Conservation (phyloP, 2,797 vertebrate genomes). For the Cryptoprocta ferox region DNA sequence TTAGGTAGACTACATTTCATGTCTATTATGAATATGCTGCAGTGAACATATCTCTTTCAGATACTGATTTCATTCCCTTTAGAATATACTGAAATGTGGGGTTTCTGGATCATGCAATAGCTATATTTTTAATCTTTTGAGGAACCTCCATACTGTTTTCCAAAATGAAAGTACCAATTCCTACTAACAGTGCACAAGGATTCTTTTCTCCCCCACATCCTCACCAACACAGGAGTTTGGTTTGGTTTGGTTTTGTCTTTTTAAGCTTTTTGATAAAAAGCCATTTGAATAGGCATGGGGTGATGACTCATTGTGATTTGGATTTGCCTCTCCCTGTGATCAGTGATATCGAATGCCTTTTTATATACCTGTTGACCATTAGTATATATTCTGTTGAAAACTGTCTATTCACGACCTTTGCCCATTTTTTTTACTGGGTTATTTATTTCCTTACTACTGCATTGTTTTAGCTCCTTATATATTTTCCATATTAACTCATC, state of each 20-base stretch:
- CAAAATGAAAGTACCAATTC: background rate
- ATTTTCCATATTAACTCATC: background rate
- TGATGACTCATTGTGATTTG: background rate
- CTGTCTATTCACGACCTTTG: background rate
- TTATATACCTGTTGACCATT: background rate
- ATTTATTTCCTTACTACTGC: background rate
- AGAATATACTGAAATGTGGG: background rate
- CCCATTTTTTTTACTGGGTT: background rate
- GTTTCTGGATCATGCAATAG: background rate
- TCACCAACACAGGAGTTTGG: background rate
- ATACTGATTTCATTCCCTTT: background rate
- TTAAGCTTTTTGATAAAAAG: background rate
- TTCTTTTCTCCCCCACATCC: background rate
- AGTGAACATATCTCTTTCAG: background rate
- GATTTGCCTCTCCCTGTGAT: background rate
- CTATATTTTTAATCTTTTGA: background rate
- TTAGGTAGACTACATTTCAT: background rate
- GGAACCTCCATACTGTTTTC: background rate
- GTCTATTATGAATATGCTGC: background rate
- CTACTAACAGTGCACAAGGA: background rate
- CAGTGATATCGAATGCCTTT: background rate
- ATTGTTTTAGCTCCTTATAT: background rate
- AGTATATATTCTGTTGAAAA: background rate
- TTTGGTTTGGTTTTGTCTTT: background rate
- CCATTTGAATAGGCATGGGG: background rate